A percentile compares a stretch with the other conserved stretches of the same genome.
Evolutionary conservation across 1,140 invertebrate genomes (phyloP).

Genomic region (Oryctes rhinoceros): DNA sequence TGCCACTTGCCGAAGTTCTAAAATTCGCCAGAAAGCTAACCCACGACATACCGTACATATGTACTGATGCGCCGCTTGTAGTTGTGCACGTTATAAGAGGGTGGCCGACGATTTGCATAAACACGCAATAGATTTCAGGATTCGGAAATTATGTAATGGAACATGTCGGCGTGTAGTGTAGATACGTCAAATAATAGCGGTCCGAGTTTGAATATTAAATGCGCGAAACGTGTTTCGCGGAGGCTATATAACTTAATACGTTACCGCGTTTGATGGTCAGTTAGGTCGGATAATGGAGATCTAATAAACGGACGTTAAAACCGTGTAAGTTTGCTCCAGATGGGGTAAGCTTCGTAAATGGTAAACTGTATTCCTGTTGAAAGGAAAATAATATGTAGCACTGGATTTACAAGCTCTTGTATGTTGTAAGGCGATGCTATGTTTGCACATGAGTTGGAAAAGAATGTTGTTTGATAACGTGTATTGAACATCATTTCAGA

Average conservation of each 20-base stretch:
- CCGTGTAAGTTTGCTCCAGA: not conserved
- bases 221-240: not conserved
- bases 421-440: no score
- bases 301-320: not conserved
- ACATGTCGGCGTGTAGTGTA: constrained; percentile 1
- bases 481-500: no score
- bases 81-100: not conserved
- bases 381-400: no score
- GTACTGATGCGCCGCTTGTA: not conserved
- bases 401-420: no score
- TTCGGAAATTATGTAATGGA: constrained; percentile 14
- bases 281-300: not conserved
- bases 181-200: constrained; percentile 14
- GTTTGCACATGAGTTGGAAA: no score
- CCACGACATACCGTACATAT: not conserved
- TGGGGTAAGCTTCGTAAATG: not conserved
- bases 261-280: not conserved
- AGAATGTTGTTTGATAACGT: no score
- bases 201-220: constrained; percentile 10
- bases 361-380: not conserved
- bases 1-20: not conserved
- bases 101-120: not conserved
- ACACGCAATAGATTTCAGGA: constrained; percentile 21
- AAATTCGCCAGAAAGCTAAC: not conserved
- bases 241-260: not conserved